These are phyloP conservation scores for Anagyrus pseudococci DNA, from an alignment of 2,888 invertebrate genomes.

Conservation along the genomic window DNA sequence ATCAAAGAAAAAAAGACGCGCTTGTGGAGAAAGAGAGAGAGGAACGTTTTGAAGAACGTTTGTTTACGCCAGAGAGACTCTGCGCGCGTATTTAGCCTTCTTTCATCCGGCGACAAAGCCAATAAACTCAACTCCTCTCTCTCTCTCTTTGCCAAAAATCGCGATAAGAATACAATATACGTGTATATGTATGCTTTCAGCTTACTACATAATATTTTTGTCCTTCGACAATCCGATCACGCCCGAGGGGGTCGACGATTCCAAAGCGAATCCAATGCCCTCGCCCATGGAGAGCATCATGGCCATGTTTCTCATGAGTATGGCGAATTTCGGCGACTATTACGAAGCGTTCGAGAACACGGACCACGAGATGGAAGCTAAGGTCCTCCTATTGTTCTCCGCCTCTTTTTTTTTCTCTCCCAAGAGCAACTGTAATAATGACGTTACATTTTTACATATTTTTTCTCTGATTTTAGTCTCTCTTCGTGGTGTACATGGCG, in stretches of 20 bases:
- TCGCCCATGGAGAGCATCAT: constrained; percentile 94
- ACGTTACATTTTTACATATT: too few species aligned
- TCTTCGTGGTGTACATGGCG: constrained; percentile 97
- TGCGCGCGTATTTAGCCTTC: too few species aligned
- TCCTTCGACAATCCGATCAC: constrained; percentile 86
- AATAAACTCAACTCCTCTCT: too few species aligned
- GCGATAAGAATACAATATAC: neutral
- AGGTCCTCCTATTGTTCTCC: constrained; percentile 65
- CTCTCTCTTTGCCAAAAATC: too few species aligned
- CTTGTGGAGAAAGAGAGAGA: too few species aligned
- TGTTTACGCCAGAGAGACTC: too few species aligned
- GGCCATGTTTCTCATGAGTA: constrained; percentile 98
- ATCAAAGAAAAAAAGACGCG: too few species aligned
- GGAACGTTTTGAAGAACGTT: too few species aligned
- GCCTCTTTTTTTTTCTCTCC: too few species aligned
- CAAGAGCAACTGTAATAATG: too few species aligned
- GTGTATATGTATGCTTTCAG: too few species aligned
- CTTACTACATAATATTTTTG: constrained; percentile 89
- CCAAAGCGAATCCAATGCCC: constrained; percentile 84
- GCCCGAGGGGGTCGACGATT: constrained; percentile 83
- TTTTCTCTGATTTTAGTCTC: constrained; percentile 64
- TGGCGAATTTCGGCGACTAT: constrained; percentile 95
- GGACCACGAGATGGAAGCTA: constrained; percentile 86
- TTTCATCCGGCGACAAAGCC: too few species aligned
- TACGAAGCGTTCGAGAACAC: constrained; percentile 90